Base-by-base conservation (phyloP, 2,113 vertebrate genomes). In the Pachyramphus minor region DNA sequence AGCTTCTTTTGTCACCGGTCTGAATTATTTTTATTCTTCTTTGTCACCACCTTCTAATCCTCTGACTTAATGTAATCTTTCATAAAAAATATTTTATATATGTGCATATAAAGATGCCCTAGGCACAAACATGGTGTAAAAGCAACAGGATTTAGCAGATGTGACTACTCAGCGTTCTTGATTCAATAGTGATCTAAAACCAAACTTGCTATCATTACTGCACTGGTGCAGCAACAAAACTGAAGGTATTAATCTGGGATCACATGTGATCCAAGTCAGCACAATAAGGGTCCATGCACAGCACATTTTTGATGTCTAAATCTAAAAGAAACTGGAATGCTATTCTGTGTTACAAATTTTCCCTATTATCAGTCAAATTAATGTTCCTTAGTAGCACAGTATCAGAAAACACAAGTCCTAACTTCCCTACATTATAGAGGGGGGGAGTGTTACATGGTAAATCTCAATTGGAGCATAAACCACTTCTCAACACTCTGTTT, bases 1-100 rank as follows among this genome's bases (percentile, higher is more conserved):
- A 86, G n/a, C n/a, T 87, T 60, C 59, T 96, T 95, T 52, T 68
- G 35, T 72, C 37, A 64, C 44, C 49, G 47, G 33, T 78, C 67
- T 67, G 47, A 90, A 81, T 81, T 72, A 77, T 64, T 89, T 84
- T 60, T 89, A 56, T 45, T 72, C 53, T 59, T 93, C 63, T 75
- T 60, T 64, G 37, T 39, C 31, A 59, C n/a, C 47, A 15, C 22
- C 52, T 89, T 75, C 55, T 33, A 81, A 60, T 72, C 31, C 20
- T 84, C 73, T 41, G n/a, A 56, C 35, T 93, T 78, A 77, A 84
- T 37, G 49, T 14, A 56, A 49, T 77, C 47, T 64, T 95, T 71
- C 8, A 42, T 67, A 30, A 56, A 77, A 80, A 31, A 37, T 66
- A 84, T 24, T 53, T 79, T 53, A 73, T 24, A 69, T 52, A 33